Conservation (phyloP, 2,888 invertebrate genomes). For the Miltochrista miniata region DNA sequence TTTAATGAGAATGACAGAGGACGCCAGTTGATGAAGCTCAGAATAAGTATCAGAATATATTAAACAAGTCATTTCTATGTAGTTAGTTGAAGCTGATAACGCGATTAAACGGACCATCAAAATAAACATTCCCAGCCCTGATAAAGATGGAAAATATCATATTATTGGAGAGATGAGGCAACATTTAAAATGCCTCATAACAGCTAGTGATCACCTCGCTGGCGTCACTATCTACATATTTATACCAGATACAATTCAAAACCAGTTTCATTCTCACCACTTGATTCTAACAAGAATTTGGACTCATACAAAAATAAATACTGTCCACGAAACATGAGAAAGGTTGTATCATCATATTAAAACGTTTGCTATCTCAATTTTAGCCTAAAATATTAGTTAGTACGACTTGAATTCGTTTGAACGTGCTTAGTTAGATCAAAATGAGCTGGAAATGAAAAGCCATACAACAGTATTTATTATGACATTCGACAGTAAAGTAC, state of each 20-base stretch:
- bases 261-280: slow-evolving; percentile 71
- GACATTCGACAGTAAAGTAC: slow-evolving; percentile 77
- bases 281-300: slow-evolving; percentile 80
- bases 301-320: slow-evolving; percentile 80
- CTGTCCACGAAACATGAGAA: slow-evolving; percentile 78
- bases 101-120: slow-evolving; percentile 35
- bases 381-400: slow-evolving; percentile 51
- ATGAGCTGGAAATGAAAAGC: slow-evolving; percentile 64
- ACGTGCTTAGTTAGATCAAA: slow-evolving; percentile 58
- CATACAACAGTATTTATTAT: slow-evolving; percentile 77
- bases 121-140: slow-evolving; percentile 39
- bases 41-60: not conserved
- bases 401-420: slow-evolving; percentile 63
- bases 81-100: slow-evolving; percentile 27
- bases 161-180: slow-evolving; percentile 56
- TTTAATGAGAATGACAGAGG: too few relatives aligned
- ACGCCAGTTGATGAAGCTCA: too few relatives aligned
- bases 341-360: slow-evolving; percentile 65
- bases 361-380: slow-evolving; percentile 57
- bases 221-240: slow-evolving; percentile 77
- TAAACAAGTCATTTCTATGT: slow-evolving; percentile 10
- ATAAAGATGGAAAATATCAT: slow-evolving; percentile 58
- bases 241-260: slow-evolving; percentile 73
- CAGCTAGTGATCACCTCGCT: slow-evolving; percentile 65
- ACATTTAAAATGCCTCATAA: slow-evolving; percentile 64